phyloP scores from a whole-genome alignment of 2,888 invertebrate genomes.

The Platypus cylindrus region DNA sequence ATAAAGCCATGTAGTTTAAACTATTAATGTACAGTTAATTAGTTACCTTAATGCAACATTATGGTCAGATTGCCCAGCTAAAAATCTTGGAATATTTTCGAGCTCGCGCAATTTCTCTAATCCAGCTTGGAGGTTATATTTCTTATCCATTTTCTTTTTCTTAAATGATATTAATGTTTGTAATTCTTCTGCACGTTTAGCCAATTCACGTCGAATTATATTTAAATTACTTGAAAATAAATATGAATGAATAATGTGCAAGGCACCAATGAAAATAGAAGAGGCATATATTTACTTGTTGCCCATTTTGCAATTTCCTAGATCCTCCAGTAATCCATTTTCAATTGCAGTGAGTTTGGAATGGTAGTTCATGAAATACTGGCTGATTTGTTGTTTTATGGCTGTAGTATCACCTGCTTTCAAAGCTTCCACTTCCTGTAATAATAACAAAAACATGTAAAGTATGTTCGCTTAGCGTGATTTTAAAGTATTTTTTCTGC shows the following conservation, averaged over 20 bases:
- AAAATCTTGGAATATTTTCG: conserved; percentile 18
- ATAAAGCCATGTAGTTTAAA: neutral
- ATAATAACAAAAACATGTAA: too few species aligned
- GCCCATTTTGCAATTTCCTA: conserved; percentile 5
- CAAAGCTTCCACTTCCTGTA: conserved; percentile 6
- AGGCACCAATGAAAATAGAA: too few species aligned
- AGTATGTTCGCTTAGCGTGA: too few species aligned
- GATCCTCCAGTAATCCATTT: conserved; percentile 10
- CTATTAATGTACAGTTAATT: neutral
- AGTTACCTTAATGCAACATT: conserved; percentile 18
- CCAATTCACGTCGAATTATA: too few species aligned
- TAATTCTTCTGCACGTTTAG: too few species aligned
- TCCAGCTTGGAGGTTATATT: conserved; percentile 19
- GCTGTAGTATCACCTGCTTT: conserved; percentile 6
- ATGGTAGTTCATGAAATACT: conserved; percentile 13
- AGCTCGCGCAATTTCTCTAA: conserved; percentile 16
- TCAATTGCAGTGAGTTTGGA: conserved; percentile 13
- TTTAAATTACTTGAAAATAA: too few species aligned
- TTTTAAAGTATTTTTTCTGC: too few species aligned
- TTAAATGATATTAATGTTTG: conserved; percentile 14
- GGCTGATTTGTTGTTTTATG: conserved; percentile 8
- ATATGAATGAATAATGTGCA: too few species aligned
- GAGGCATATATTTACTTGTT: conserved; percentile 6
- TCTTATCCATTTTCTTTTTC: conserved; percentile 13
- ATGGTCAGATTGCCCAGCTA: conserved; percentile 11